Conservation (phyloP, 2,113 vertebrate species). For the Ovis canadensis region DNA sequence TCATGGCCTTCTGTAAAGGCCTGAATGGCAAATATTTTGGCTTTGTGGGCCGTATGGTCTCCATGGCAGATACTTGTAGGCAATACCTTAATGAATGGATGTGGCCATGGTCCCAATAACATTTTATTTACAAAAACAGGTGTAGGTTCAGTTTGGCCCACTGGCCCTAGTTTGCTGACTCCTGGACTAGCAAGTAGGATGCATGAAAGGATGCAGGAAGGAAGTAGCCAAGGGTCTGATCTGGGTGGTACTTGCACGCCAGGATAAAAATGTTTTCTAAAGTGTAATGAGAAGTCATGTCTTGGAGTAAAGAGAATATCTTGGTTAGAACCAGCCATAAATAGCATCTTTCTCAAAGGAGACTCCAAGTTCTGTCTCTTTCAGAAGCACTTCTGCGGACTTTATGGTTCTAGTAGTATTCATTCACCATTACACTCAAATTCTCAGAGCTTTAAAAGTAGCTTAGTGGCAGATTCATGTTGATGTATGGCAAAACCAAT, state of each 20-base stretch:
- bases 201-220: not conserved
- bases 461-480: not conserved
- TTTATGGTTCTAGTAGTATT: not conserved
- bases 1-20: not conserved
- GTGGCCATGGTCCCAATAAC: not conserved
- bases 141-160: not conserved
- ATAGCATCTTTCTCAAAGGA: not conserved
- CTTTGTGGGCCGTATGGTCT: not conserved
- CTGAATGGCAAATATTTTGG: not conserved
- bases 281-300: not conserved
- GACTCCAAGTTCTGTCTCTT: not conserved
- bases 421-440: not conserved
- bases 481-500: no score
- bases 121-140: not conserved
- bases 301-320: not conserved
- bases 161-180: not conserved
- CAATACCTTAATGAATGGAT: not conserved
- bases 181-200: not conserved
- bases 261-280: not conserved
- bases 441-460: not conserved
- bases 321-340: not conserved
- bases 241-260: not conserved
- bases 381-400: not conserved
- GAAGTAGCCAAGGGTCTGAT: not conserved
- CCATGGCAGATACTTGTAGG: not conserved